phyloP scores from a whole-genome alignment of 2,888 invertebrate genomes.

The Dioctria linearis region DNA sequence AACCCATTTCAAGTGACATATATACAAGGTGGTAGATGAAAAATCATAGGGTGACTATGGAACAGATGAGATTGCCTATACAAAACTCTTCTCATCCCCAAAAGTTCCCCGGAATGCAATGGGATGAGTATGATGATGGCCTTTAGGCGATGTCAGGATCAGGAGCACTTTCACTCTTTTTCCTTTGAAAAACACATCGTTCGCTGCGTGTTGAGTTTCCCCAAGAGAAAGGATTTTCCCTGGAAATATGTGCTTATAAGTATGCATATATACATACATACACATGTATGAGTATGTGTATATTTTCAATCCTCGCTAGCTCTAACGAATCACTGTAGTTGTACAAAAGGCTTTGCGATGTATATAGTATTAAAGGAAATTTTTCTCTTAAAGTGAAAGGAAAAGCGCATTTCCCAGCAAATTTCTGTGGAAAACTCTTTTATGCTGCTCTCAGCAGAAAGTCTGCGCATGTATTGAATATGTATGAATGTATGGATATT shows the following conservation, averaged over 20 bases:
- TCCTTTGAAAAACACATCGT: slow-evolving; percentile 34
- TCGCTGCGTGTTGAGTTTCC: slow-evolving; percentile 4
- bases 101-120: slow-evolving; percentile 23
- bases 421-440: slow-evolving; percentile 13
- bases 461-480: background rate
- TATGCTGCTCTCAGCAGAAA: slow-evolving; percentile 42
- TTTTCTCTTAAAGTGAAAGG: slow-evolving; percentile 38
- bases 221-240: slow-evolving; percentile 47
- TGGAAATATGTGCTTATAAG: slow-evolving; percentile 6
- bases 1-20: slow-evolving; percentile 52
- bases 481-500: no score
- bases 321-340: background rate
- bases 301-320: background rate
- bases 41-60: slow-evolving; percentile 56
- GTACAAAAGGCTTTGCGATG: slow-evolving; percentile 13
- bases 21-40: slow-evolving; percentile 55
- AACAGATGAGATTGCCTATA: slow-evolving; percentile 45
- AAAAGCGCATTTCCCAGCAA: slow-evolving; percentile 50
- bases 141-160: slow-evolving; percentile 49
- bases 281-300: no score
- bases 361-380: slow-evolving; percentile 26
- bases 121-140: slow-evolving; percentile 14
- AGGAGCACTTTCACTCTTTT: slow-evolving; percentile 56
- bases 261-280: no score
- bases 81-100: slow-evolving; percentile 5